phyloP scores from a whole-genome alignment of 2,888 invertebrate species.

The Pachycephus smyrnensis region DNA sequence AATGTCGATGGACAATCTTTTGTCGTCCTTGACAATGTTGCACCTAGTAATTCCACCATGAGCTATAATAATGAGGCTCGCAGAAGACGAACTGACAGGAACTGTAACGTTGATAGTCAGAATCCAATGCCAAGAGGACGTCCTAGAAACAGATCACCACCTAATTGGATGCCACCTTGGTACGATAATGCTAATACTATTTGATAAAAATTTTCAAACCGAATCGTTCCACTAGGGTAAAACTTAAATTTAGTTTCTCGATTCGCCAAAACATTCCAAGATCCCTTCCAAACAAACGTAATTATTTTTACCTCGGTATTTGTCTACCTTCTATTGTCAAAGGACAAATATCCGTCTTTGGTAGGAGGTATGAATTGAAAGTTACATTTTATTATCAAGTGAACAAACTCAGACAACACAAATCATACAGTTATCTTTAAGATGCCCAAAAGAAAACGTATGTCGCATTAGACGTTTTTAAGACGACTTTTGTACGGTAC shows the following conservation, averaged over 20 bases:
- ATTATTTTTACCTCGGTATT: not conserved
- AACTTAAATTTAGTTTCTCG: not conserved
- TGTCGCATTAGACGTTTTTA: too few relatives aligned
- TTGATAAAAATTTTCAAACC: constrained; percentile 18
- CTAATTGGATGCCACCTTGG: constrained; percentile 69
- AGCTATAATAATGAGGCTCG: constrained; percentile 35
- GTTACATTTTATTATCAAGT: not conserved
- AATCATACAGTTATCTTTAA: too few relatives aligned
- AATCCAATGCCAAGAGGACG: constrained; percentile 37
- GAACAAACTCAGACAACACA: too few relatives aligned
- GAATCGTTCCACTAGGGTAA: not conserved
- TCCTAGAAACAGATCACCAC: constrained; percentile 57
- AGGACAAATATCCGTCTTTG: not conserved
- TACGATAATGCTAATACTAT: constrained; percentile 59
- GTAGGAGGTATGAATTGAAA: not conserved
- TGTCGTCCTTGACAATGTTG: constrained; percentile 50
- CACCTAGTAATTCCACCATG: constrained; percentile 18
- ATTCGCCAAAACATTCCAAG: not conserved
- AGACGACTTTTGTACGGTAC: too few relatives aligned
- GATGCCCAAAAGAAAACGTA: too few relatives aligned
- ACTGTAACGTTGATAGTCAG: constrained; percentile 51
- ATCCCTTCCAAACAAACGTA: not conserved
- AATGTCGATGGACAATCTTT: constrained; percentile 46
- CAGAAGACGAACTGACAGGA: constrained; percentile 43
- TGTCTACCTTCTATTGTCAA: not conserved